Evolutionary conservation across 2,113 vertebrate species (phyloP).

Genomic region (Numida meleagris): DNA sequence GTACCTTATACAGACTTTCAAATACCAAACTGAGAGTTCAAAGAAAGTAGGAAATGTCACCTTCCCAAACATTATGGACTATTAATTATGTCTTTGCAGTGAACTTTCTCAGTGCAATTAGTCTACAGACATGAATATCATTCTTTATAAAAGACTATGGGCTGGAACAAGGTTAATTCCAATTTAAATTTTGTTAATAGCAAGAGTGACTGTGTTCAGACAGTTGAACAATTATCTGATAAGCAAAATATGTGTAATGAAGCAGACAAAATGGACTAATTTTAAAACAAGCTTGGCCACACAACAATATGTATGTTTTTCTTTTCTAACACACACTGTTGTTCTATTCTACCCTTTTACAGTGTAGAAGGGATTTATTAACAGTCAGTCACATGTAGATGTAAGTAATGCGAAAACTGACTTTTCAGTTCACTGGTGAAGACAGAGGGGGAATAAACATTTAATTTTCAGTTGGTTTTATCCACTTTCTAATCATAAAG

Average conservation of each 20-base stretch:
- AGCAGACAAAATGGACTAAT: conserved; percentile 28
- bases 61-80: conserved; percentile 71
- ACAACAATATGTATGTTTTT: neutral
- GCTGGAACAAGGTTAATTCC: conserved; percentile 68
- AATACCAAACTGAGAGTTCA: conserved; percentile 62
- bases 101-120: conserved; percentile 68
- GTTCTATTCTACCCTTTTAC: neutral
- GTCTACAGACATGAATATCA: conserved; percentile 59
- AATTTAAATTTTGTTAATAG: conserved; percentile 68
- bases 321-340: neutral
- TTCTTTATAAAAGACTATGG: conserved; percentile 66
- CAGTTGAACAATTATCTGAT: conserved; percentile 31
- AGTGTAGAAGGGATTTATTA: neutral
- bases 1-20: conserved; percentile 37
- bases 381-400: neutral
- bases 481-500: neutral
- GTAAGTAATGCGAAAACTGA: neutral
- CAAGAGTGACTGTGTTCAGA: conserved; percentile 46
- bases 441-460: neutral
- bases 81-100: conserved; percentile 70
- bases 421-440: neutral
- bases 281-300: neutral
- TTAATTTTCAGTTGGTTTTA: neutral
- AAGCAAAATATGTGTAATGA: conserved; percentile 35
- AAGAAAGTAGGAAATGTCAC: conserved; percentile 77